Percentiles rank a stretch among this genome's conserved stretches.
These are phyloP conservation scores for Epizoanthus rinbou DNA, from an alignment of 92 coral and sea anemone genomes.

Conservation along the genomic window DNA sequence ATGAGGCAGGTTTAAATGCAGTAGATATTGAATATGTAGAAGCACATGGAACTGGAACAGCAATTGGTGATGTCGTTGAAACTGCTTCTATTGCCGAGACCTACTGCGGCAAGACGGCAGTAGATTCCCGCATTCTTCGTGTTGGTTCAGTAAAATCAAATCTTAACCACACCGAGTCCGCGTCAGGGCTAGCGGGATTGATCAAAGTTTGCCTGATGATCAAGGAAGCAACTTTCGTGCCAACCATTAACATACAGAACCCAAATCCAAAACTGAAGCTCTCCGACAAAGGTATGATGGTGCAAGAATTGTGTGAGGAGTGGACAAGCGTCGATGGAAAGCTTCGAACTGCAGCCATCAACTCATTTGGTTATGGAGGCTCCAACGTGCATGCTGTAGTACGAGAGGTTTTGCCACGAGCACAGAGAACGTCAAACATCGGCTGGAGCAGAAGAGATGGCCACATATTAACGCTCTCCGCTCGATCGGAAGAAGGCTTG, in stretches of 20 bases:
- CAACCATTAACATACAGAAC: conserved; percentile 63
- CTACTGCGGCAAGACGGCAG: conserved; percentile 52
- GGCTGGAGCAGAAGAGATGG: not conserved
- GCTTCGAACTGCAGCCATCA: conserved; percentile 72
- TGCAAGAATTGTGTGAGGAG: conserved; percentile 65
- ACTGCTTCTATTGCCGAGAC: conserved; percentile 66
- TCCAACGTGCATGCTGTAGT: conserved; percentile 79
- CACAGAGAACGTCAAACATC: not conserved
- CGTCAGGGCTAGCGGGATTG: conserved; percentile 83
- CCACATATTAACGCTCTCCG: conserved; percentile 64
- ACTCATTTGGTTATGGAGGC: conserved; percentile 91
- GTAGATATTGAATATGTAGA: conserved; percentile 72
- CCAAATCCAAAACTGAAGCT: conserved; percentile 71
- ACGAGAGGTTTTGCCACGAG: conserved; percentile 47
- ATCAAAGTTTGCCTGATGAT: conserved; percentile 85
- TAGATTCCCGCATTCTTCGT: conserved; percentile 44
- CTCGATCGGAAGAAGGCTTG: conserved; percentile 67
- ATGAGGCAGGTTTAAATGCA: conserved; percentile 61
- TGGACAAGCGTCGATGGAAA: conserved; percentile 67
- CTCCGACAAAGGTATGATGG: conserved; percentile 64
- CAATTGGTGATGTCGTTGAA: conserved; percentile 85
- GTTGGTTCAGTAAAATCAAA: conserved; percentile 86
- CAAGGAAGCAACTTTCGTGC: conserved; percentile 62
- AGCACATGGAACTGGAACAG: conserved; percentile 92
- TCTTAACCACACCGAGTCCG: conserved; percentile 86